Base-by-base conservation (phyloP, 2,113 vertebrate genomes). In the Dasyornis broadbenti region DNA sequence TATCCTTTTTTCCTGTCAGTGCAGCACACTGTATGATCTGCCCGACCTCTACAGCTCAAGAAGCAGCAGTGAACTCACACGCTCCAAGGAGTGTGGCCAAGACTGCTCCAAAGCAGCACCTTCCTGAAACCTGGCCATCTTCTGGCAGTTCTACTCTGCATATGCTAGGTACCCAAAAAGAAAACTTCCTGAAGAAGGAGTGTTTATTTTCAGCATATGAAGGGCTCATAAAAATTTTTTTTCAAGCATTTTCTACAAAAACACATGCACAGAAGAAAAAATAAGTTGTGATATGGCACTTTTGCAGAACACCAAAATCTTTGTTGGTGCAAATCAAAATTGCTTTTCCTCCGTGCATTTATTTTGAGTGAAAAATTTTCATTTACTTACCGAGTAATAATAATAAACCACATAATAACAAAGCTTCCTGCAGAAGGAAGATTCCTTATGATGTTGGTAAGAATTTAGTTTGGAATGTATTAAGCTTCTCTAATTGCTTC, bases 131-230 rank as follows among this genome's bases (percentile, higher is more conserved):
- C 12, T 2, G 3, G 31, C 7, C 45, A 57, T 7, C 37, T 42
- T 66, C 45, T 33, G 37, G 12, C 54, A 57, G 31, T n/a, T 94
- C 15, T 45, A 53, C 42, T 49, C 44, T 9, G 1, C 22, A 10
- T 31, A 44, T 2, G 1, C 16, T 8, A 24, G 28, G 22, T n/a
- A 77, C 40, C 50, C 1, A 0, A 60, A 88, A 72, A 37, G 22
- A 84, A 53, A 82, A 28, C 5, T 9, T 82, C 40, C 44, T 80
- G 56, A 68, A 30, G 63, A 39, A 31, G 26, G 13, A 31, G 3
- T 9, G 7, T 8, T 88, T 37, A 5, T 39, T 72, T 71, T 40
- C 44, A 65, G 44, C 1, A 1, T 13, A 35, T 1, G 0, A 9
- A 53, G 8, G 20, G 24, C 23, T 79, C 39, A 56, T 15, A 4